Evolutionary conservation across 1,140 invertebrate species (phyloP), one percentile per base, ranked within the genome.

Genomic region (Solenopsis invicta): DNA sequence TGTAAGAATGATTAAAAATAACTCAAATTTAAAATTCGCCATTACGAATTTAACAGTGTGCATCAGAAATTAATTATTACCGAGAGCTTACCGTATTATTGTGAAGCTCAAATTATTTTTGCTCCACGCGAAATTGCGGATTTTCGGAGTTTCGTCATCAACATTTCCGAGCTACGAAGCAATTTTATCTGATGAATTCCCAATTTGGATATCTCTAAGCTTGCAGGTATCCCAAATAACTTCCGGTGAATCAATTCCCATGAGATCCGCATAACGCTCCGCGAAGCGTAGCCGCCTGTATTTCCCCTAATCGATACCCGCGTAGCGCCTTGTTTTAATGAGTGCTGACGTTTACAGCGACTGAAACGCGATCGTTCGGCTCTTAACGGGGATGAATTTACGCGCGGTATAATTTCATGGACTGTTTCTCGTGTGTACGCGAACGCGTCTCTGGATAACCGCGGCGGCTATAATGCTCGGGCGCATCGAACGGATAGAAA

Each of bases 381-480:
- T 80, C 76, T 81, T 71, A 81, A 81, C 78, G 34, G 78, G 66
- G 78, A 71, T 81, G 78, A 71, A 81, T 56, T 71, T 71, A 71
- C 66, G 50, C 66, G 34, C 21, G 78, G 37, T 56, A 59, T 71
- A 56, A 71, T 71, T 71, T 81, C 52, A 81, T 59, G 50, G 78
- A 71, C 64, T 52, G 50, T 45, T 81, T 81, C 37, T 21, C 50
- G n/a, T 59, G 16, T 48, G 21, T 41, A 41, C 3, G 45, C 21
- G 78, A 45, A 29, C 21, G 21, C 37, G 37, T 81, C 48, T 80
- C 64, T 54, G 48, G 12, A 71, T 71, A 71, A 21, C 13, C 50
- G 24, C 10, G 62, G 34, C 4, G 13, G 10, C 61, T 71, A 16
- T 71, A 56, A 56, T 56, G 41, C 34, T 29, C 34, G 34, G 24